Conservation (phyloP, 1,140 invertebrate genomes). For the Drosophila pallidifrons region DNA sequence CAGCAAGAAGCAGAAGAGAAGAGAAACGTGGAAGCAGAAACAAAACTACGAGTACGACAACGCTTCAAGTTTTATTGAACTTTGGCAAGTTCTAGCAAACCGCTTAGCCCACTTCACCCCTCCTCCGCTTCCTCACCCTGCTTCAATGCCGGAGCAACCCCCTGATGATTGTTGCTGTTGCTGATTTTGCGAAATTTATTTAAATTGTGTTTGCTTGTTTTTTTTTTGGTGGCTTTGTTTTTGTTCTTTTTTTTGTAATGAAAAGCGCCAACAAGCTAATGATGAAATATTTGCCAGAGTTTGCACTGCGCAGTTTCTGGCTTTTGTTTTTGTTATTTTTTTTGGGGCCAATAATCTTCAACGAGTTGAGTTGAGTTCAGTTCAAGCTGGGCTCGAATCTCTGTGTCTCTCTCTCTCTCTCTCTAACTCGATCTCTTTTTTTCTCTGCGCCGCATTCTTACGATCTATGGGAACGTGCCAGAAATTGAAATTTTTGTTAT, state of each 20-base stretch:
- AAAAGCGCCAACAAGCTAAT: conserved; percentile 75
- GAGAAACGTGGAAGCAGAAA: conserved; percentile 21
- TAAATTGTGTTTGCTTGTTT: conserved; percentile 65
- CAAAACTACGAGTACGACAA: conserved; percentile 34
- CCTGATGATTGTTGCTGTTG: conserved; percentile 10
- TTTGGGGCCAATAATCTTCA: conserved; percentile 64
- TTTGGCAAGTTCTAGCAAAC: conserved; percentile 62
- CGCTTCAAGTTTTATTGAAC: conserved; percentile 77
- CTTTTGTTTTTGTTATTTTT: conserved; percentile 24
- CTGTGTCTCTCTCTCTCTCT: neutral
- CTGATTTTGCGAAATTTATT: conserved; percentile 79
- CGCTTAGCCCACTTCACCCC: neutral
- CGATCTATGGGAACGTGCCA: conserved; percentile 58
- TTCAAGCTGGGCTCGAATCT: conserved; percentile 38
- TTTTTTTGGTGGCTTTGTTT: conserved; percentile 37
- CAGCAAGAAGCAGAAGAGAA: neutral
- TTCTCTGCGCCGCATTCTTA: conserved; percentile 50
- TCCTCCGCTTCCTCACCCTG: neutral
- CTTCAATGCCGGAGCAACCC: neutral
- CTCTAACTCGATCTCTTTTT: neutral
- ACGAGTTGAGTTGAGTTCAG: conserved; percentile 26
- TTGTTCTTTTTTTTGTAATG: conserved; percentile 51
- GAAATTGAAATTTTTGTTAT: conserved; percentile 55
- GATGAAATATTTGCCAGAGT: conserved; percentile 76
- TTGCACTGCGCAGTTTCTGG: conserved; percentile 69